Evolutionary conservation across 2,888 invertebrate species (phyloP), one percentile per base, ranked within the genome.

Genomic region (Temnothorax ravouxi): DNA sequence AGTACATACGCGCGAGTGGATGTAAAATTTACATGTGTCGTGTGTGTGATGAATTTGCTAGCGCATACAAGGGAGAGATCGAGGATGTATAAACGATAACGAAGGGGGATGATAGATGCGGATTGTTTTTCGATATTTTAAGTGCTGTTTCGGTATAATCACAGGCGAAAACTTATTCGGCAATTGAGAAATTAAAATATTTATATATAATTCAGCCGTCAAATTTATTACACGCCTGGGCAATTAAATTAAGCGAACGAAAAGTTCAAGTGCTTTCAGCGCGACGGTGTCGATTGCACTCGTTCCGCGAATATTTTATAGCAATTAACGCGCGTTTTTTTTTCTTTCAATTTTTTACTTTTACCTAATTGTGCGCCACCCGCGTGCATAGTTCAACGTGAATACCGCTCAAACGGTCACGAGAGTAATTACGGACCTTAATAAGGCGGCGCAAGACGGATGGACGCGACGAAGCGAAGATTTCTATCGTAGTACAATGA

Each of bases 71-170:
- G 4, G 25, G 18, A 62, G n/a, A n/a, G 41, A 79, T 84, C 52
- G 74, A 74, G 38, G 59, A 15, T 18, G 54, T 64, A 71, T 52
- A 82, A n/a, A 77, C 82, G 52, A 54, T n/a, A 71, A 44, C 50
- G 50, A 41, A 59, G 56, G 50, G 29, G 21, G 25, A 38, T 47
- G 21, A 29, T 25, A 11, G 34, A 21, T 6, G 21, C 3, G 41
- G 47, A 71, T n/a, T 52, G 25, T 77, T 62, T 44, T 2, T 38
- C 85, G 67, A 85, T 85, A 83, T 79, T 52, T 47, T 61, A 62
- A 66, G 61, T 38, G 34, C 38, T 50, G 41, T 72, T 81, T 67
- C 62, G n/a, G 18, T 21, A 13, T 74, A 44, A 62, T 74, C 47
- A 62, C 61, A 75, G 25, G 47, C 75, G 62, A 75, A 34, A n/a